phyloP scores from a whole-genome alignment of 1,140 invertebrate species.

The Pectinophora gossypiella region DNA sequence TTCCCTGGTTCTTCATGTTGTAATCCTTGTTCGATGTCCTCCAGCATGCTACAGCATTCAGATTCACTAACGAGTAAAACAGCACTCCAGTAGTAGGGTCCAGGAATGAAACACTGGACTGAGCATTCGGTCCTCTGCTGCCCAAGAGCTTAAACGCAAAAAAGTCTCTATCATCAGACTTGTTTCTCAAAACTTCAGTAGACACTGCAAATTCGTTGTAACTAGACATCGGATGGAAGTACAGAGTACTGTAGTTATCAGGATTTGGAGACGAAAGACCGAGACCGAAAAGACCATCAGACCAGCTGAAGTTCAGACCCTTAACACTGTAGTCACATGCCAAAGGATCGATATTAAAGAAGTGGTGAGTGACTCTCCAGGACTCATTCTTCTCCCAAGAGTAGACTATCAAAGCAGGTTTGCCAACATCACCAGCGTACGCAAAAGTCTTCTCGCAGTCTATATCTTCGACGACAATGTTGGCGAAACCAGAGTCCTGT shows the following conservation, averaged over 20 bases:
- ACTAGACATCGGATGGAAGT: slow-evolving; percentile 86
- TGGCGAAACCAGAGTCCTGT: slow-evolving; percentile 83
- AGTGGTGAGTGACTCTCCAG: slow-evolving; percentile 83
- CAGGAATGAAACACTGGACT: slow-evolving; percentile 84
- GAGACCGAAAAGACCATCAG: slow-evolving; percentile 85
- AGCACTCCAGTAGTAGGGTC: slow-evolving; percentile 83
- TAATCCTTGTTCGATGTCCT: slow-evolving; percentile 80
- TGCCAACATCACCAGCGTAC: slow-evolving; percentile 81
- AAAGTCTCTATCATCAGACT: slow-evolving; percentile 74
- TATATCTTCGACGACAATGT: slow-evolving; percentile 83
- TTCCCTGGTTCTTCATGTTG: slow-evolving; percentile 79
- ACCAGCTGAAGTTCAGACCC: slow-evolving; percentile 84
- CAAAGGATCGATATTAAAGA: slow-evolving; percentile 82
- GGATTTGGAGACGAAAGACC: slow-evolving; percentile 77
- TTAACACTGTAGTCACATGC: slow-evolving; percentile 83
- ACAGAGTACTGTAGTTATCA: slow-evolving; percentile 83
- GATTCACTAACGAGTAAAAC: slow-evolving; percentile 85
- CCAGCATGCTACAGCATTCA: slow-evolving; percentile 88
- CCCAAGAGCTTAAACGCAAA: slow-evolving; percentile 82
- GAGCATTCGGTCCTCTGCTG: slow-evolving; percentile 81
- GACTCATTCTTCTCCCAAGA: slow-evolving; percentile 80
- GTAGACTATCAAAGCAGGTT: slow-evolving; percentile 81
- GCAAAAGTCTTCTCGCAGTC: slow-evolving; percentile 81
- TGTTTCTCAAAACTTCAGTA: slow-evolving; percentile 79
- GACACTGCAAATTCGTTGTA: slow-evolving; percentile 83